phyloP scores from a whole-genome alignment of 2,888 invertebrate genomes.

The Callinectes sapidus region DNA sequence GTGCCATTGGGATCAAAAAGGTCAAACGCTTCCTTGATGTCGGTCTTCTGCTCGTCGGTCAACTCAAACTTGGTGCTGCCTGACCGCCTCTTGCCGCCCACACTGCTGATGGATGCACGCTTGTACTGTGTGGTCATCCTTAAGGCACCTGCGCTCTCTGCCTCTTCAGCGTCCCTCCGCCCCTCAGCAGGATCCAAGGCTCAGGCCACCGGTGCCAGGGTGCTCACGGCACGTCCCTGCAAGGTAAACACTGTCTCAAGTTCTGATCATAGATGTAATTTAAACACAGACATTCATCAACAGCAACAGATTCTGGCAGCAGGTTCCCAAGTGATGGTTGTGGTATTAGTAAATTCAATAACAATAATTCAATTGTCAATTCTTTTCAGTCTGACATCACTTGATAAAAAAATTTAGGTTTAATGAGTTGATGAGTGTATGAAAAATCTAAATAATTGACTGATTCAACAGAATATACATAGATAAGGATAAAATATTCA shows the following conservation, averaged over 20 bases:
- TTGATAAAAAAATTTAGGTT: too few relatives aligned
- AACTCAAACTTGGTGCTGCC: slow-evolving; percentile 79
- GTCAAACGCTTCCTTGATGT: slow-evolving; percentile 96
- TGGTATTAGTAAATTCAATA: too few relatives aligned
- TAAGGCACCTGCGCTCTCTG: not conserved
- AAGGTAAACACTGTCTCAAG: not conserved
- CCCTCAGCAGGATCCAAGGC: not conserved
- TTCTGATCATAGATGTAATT: not conserved
- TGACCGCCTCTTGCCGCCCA: slow-evolving; percentile 68
- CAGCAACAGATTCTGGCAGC: not conserved
- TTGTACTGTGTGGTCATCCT: slow-evolving; percentile 69
- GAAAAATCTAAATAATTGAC: too few relatives aligned
- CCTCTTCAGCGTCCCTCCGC: not conserved
- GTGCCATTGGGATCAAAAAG: slow-evolving; percentile 92
- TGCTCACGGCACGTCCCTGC: not conserved
- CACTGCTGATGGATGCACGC: slow-evolving; percentile 65
- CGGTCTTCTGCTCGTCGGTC: slow-evolving; percentile 90
- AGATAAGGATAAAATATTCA: too few relatives aligned
- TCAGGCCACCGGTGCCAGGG: not conserved
- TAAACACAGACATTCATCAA: not conserved
- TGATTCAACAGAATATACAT: too few relatives aligned
- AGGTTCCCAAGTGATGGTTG: too few relatives aligned
- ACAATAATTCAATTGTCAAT: too few relatives aligned
- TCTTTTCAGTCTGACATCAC: too few relatives aligned
- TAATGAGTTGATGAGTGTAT: too few relatives aligned